Base-by-base conservation (phyloP, 2,888 invertebrate species). In the Fragum sueziense region DNA sequence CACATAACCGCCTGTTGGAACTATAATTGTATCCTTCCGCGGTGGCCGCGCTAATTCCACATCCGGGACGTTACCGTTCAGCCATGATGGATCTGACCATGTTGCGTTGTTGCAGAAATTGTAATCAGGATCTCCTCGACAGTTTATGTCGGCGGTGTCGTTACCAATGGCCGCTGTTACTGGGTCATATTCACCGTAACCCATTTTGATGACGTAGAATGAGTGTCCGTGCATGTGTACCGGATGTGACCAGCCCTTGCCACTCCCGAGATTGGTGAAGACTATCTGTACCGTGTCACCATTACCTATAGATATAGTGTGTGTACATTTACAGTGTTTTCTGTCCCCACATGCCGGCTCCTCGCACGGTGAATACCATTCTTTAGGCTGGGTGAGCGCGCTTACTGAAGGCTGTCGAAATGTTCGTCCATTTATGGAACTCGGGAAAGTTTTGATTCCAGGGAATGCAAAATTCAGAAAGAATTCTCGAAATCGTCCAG, bases 1-100 rank as follows among this genome's bases (percentile, higher is more conserved):
- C n/a, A 86, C 91, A 75, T 92, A 92, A 14, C 92, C 91, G 27
- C 90, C 89, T n/a, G 88, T 89, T 0, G 92, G 92, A 9, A 92
- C 88, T 3, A 91, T 89, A 9, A 92, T 79, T 4, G 91, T 91
- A 81, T 92, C 91, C 70, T 92, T 92, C 29, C 87, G 73, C 9
- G 88, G 87, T 6, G 91, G 88, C 14, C 80, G 74, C 17, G 81
- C 71, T 22, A 90, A 74, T 69, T 90, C 88, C n/a, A 91, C 33
- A 7, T 80, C 88, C 0, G 89, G 88, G 3, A 90, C 80, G 57
- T 87, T 85, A 25, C 88, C 89, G 22, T 84, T 85, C n/a, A 70
- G 76, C 91, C 91, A 91, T 3, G 81, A 69, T 1, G 76, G 22
- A 52, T 91, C 83, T 3, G 85, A 68, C 89, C 91, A 91, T 0